Base-by-base conservation (phyloP, 2,797 vertebrate species). In the Sebastes vulpes region DNA sequence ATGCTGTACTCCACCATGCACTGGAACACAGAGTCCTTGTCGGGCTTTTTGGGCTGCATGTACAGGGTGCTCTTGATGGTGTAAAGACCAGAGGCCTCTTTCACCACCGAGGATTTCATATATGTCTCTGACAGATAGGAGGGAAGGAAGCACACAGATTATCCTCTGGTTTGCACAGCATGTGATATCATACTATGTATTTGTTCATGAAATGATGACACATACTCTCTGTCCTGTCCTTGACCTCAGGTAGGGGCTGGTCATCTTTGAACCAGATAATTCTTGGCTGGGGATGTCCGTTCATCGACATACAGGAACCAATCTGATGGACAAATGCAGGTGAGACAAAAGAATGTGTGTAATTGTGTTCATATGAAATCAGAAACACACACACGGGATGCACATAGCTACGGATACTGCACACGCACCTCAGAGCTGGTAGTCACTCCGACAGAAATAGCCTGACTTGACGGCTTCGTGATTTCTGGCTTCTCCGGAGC, bases 211-310 rank as follows among this genome's bases (percentile, higher is more conserved):
- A 9, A 28, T 12, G 21, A 46, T 14, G 32, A 26, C 4, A 90
- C 71, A 77, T 91, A 98, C 98, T 91, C 56, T 92, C 77, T 21
- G 89, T 95, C 74, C 42, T 82, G 77, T 96, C 95, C 23, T 90
- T 94, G 73, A 96, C 90, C 35, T 96, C 89, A 1, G 95, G 75
- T 2, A 98, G 90, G 6, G 86, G 95, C 9, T 83, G 75, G 18
- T 89, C 83, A 1, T 97, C 94, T 85, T 96, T 97, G 81, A 96
- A 97, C 97, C 98, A 98, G 77, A 95, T 92, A 66, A 98, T 96
- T 65, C 94, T 91, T 4, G 97, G 96, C 42, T 71, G 83, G 0
- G 97, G 98, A 86, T 96, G 92, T 76, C 95, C 96, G 0, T 98
- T 98, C 65, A 38, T 95, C 2, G 97, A 94, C 48, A 28, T 80